A percentile compares a stretch with the other conserved stretches of the same genome.
These are phyloP conservation scores for Melitaea athalia DNA, from an alignment of 2,888 invertebrate species.

Conservation along the genomic window DNA sequence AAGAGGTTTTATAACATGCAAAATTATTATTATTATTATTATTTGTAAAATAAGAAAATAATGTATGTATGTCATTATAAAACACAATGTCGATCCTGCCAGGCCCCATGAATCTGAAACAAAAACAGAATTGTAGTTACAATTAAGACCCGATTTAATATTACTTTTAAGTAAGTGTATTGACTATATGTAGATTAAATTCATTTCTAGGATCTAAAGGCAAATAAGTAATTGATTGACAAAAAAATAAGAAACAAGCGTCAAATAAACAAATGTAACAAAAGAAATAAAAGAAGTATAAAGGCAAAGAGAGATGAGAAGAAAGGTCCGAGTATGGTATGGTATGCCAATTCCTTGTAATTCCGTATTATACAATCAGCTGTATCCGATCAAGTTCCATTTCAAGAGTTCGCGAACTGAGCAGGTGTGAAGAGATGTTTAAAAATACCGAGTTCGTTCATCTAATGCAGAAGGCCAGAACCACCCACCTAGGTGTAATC, in stretches of 20 bases:
- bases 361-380: conserved; percentile 11
- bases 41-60: not conserved
- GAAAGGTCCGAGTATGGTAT: not conserved
- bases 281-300: too few relatives aligned
- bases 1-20: conserved; percentile 7
- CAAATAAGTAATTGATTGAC: too few relatives aligned
- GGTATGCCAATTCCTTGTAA: not conserved
- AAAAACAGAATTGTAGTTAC: not conserved
- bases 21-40: too few relatives aligned
- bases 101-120: conserved; percentile 1
- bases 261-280: too few relatives aligned
- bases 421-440: conserved; percentile 66
- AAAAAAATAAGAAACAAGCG: too few relatives aligned
- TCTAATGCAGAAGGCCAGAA: conserved; percentile 55
- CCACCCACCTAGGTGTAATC: conserved; percentile 47
- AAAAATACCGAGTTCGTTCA: conserved; percentile 76
- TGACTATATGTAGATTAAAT: not conserved
- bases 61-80: not conserved
- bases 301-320: too few relatives aligned
- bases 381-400: conserved; percentile 12
- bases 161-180: too few relatives aligned
- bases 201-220: too few relatives aligned
- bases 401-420: conserved; percentile 58
- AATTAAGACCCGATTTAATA: not conserved
- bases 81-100: not conserved